These are phyloP conservation scores for Cryptoprocta ferox DNA, from an alignment of 2,797 vertebrate species.

Conservation along the genomic window DNA sequence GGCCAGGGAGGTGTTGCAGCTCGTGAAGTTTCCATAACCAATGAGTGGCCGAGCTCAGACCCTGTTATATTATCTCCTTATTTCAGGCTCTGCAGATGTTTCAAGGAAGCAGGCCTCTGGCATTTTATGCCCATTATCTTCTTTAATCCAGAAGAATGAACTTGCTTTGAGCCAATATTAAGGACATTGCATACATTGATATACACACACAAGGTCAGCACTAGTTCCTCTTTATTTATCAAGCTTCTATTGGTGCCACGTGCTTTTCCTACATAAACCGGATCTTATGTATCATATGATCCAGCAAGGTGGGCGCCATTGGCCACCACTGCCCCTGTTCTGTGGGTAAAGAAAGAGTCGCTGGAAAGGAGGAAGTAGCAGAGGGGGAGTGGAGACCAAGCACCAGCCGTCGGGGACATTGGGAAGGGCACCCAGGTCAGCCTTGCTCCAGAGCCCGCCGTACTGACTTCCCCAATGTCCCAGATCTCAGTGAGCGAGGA, in stretches of 20 bases:
- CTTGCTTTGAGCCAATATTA: not conserved
- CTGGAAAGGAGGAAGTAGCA: not conserved
- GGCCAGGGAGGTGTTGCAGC: not conserved
- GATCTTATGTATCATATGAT: accelerated
- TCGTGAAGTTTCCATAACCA: not conserved
- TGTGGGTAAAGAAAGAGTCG: not conserved
- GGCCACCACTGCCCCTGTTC: accelerated
- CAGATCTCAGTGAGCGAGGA: too few species aligned
- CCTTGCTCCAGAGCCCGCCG: not conserved
- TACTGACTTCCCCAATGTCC: accelerated
- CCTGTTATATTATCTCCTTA: not conserved
- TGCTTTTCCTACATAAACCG: not conserved
- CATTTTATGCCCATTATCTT: not conserved
- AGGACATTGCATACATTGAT: not conserved
- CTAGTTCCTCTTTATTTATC: not conserved
- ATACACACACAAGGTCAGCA: too few species aligned
- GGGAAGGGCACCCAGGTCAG: not conserved
- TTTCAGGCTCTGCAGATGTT: not conserved
- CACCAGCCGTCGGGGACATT: accelerated
- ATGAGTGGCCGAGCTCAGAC: not conserved
- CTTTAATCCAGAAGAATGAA: not conserved
- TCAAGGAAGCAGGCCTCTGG: not conserved
- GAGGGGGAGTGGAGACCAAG: accelerated
- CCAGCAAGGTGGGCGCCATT: not conserved
- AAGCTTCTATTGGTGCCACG: accelerated